Evolutionary conservation across 2,113 vertebrate species (phyloP), one percentile per base, ranked within the genome.

Genomic region (Hoplias malabaricus): DNA sequence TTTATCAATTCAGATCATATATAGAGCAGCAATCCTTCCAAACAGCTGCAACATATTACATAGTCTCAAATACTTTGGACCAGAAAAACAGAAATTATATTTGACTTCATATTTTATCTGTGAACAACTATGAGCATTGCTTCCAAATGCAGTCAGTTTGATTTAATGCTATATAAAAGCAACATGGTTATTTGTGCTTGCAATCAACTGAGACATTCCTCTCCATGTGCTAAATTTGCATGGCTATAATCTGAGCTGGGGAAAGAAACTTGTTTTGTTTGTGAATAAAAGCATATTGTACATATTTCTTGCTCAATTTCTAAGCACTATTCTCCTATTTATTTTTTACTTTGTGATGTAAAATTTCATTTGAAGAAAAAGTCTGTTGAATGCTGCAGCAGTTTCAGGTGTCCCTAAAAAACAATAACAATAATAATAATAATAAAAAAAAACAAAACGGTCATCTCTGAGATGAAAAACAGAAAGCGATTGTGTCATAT

Each of bases 381-480:
- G 63, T 27, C 38, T 66, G 73, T 42, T 19, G 46, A 25, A 57
- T 54, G 80, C 16, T 57, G 80, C 82, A 77, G 82, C 50, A 31
- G 19, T 70, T 42, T 68, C 19, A 67, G 73, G 69, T 72, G 69
- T 65, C 19, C 13, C n/a, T n/a, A n/a, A n/a, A n/a, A n/a, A n/a
- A n/a, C n/a, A n/a, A n/a, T n/a, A n/a, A n/a, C n/a, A n/a, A n/a
- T n/a, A n/a, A n/a, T n/a, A n/a, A n/a, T n/a, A n/a, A n/a, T n/a
- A n/a, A n/a, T n/a, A n/a, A n/a, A n/a, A n/a, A n/a, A n/a, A n/a
- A 46, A 73, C 38, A 74, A 50, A 79, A 81, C 79, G 79, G 71
- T 79, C 21, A 34, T 71, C 56, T 27, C 43, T 56, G 62, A 46
- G 63, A 59, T 40, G 33, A 42, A 8, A 34, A 80, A 48, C 48